Evolutionary conservation across 2,888 invertebrate species (phyloP).

Genomic region (Tipula helvola): DNA sequence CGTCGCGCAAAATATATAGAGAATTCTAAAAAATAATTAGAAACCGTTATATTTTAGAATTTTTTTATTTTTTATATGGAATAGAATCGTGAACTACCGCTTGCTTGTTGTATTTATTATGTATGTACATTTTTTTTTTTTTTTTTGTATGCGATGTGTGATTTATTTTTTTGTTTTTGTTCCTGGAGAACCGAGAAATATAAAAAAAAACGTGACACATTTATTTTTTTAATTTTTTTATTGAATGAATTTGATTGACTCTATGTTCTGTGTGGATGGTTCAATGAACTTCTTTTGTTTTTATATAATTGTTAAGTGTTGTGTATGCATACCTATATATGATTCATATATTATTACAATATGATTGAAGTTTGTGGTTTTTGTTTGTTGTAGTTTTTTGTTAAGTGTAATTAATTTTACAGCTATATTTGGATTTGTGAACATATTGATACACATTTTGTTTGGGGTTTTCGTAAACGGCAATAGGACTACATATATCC

Average conservation of each 20-base stretch:
- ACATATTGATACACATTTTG: too few relatives aligned
- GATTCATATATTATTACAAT: background rate
- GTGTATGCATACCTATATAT: background rate
- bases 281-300: background rate
- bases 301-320: background rate
- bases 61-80: background rate
- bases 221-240: background rate
- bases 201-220: background rate
- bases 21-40: slow-evolving; percentile 4
- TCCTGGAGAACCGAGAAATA: background rate
- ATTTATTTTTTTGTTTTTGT: background rate
- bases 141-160: background rate
- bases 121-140: background rate
- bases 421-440: background rate
- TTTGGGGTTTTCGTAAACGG: too few relatives aligned
- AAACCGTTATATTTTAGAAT: background rate
- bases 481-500: too few relatives aligned
- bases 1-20: background rate
- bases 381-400: background rate
- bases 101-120: background rate
- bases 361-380: background rate
- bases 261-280: background rate
- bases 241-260: slow-evolving; percentile 1
- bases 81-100: slow-evolving; percentile 8
- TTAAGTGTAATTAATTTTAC: background rate